Evolutionary conservation across 2,797 vertebrate genomes (phyloP).

Genomic region (Eulemur coronatus): DNA sequence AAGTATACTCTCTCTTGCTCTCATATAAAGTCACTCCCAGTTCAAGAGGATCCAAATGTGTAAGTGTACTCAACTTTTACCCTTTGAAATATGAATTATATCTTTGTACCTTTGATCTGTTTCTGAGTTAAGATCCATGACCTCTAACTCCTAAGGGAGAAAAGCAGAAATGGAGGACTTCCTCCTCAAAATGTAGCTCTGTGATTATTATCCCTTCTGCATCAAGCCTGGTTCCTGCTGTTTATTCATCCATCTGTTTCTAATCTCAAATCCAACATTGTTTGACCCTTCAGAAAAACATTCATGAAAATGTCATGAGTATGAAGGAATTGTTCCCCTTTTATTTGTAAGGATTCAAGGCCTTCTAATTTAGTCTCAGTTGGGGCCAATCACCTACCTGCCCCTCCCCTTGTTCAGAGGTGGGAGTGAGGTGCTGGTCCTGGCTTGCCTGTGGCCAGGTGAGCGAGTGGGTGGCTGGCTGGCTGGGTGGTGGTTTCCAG

Average conservation of each 20-base stretch:
- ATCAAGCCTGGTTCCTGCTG: not conserved
- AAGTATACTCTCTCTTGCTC: conserved; percentile 84
- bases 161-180: not conserved
- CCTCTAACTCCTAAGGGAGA: not conserved
- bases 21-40: conserved; percentile 82
- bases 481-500: not conserved
- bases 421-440: not conserved
- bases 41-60: conserved; percentile 71
- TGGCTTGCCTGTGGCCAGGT: not conserved
- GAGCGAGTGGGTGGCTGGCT: not conserved
- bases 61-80: conserved; percentile 78
- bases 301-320: not conserved
- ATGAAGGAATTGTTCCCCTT: not conserved
- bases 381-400: not conserved
- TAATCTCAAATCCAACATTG: not conserved
- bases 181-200: not conserved
- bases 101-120: not conserved
- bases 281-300: not conserved
- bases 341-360: not conserved
- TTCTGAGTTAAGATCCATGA: not conserved
- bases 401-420: not conserved
- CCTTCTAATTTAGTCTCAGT: not conserved
- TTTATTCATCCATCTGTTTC: not conserved
- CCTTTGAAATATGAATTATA: not conserved
- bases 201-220: not conserved